Percentiles rank a stretch among this genome's conserved stretches.
phyloP scores from a whole-genome alignment of 2,888 invertebrate species.

The Lithophane socia region DNA sequence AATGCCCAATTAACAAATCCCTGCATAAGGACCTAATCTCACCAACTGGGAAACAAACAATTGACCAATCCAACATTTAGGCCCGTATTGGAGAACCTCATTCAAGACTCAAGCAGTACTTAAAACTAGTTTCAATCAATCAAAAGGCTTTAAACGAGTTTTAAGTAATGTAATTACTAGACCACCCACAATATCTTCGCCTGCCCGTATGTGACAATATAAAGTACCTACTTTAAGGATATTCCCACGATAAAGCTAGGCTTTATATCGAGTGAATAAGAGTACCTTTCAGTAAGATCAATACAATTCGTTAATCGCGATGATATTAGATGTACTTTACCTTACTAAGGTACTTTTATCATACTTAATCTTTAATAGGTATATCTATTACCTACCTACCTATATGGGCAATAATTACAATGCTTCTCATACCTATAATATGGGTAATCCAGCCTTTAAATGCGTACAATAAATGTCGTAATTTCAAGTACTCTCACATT shows the following conservation, averaged over 20 bases:
- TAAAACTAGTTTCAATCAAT: too few relatives aligned
- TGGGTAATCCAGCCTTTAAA: neutral
- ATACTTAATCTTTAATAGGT: neutral
- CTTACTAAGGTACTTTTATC: neutral
- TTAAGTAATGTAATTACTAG: neutral
- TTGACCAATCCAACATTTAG: neutral
- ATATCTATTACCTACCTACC: neutral
- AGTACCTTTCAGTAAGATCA: neutral
- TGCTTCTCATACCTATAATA: neutral
- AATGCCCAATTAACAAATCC: too few relatives aligned
- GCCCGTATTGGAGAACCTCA: too few relatives aligned
- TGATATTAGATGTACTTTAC: neutral
- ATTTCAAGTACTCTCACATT: neutral
- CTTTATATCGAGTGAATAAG: neutral
- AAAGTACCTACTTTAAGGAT: neutral
- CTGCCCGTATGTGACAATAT: neutral
- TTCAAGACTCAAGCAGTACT: too few relatives aligned
- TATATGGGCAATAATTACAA: constrained; percentile 25
- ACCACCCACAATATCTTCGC: neutral
- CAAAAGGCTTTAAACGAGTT: too few relatives aligned
- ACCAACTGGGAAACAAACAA: neutral
- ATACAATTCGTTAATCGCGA: neutral
- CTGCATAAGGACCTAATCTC: too few relatives aligned
- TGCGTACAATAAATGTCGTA: neutral
- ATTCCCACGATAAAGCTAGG: constrained; percentile 9